Percentiles rank a stretch among this genome's conserved stretches.
phyloP scores from a whole-genome alignment of 37 sponge, comb jelly and placozoan species.

The Oscarella lobularis region DNA sequence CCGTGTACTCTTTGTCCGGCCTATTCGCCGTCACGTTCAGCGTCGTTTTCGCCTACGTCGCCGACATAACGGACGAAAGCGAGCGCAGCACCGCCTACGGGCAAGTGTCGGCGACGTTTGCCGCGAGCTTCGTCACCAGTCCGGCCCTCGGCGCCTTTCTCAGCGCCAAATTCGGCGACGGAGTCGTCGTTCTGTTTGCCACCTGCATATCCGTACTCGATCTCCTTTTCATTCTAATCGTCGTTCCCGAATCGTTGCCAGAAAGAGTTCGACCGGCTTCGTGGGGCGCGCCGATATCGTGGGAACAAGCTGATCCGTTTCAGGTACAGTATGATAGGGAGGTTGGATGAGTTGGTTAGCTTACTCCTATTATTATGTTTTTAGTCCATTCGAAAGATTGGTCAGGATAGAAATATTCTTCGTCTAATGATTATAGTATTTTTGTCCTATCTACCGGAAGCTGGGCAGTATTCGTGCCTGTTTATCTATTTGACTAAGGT shows the following conservation, averaged over 20 bases:
- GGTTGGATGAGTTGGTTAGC: too few relatives aligned
- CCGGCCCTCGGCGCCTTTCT: slow-evolving; percentile 64
- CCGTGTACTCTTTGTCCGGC: slow-evolving; percentile 67
- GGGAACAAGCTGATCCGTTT: slow-evolving; percentile 88
- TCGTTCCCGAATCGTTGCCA: slow-evolving; percentile 73
- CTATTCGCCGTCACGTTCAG: slow-evolving; percentile 81
- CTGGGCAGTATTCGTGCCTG: slow-evolving; percentile 84
- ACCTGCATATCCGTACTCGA: slow-evolving; percentile 59
- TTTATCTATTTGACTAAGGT: slow-evolving; percentile 76
- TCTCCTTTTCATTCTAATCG: slow-evolving; percentile 55
- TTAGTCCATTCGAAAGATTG: neutral
- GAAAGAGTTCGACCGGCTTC: slow-evolving; percentile 29
- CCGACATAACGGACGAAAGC: slow-evolving; percentile 68
- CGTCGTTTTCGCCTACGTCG: slow-evolving; percentile 87
- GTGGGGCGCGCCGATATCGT: slow-evolving; percentile 65
- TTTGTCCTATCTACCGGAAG: slow-evolving; percentile 83
- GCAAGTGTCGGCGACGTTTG: slow-evolving; percentile 75
- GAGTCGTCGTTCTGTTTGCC: slow-evolving; percentile 58
- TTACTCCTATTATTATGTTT: neutral
- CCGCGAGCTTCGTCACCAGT: slow-evolving; percentile 81
- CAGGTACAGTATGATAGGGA: too few relatives aligned
- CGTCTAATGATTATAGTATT: slow-evolving; percentile 61
- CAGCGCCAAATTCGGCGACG: slow-evolving; percentile 20
- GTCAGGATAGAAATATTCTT: slow-evolving; percentile 31
- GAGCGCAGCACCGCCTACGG: slow-evolving; percentile 75